Evolutionary conservation across 2,113 vertebrate genomes (phyloP), one percentile per base, ranked within the genome.

Genomic region (Gallinago paraguaiae): DNA sequence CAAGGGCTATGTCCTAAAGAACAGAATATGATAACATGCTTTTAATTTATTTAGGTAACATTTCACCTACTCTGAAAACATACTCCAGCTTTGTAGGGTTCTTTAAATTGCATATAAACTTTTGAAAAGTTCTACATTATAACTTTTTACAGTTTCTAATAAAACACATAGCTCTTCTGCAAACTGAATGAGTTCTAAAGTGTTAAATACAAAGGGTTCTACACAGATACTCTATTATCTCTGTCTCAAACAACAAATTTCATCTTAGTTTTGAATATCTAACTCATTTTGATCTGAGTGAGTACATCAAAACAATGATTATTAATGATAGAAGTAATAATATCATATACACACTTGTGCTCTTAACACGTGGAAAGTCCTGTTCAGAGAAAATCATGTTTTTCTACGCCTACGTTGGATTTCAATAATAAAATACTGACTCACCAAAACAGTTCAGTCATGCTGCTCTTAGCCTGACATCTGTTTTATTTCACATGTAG

Each of bases 401-500:
- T 89, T 85, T 74, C 31, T 71, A 79, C 9, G 1, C 57, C 65
- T 82, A 43, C 59, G 5, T 59, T 85, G 90, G 57, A 91, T 90
- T 87, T 95, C 88, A 65, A 2, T 86, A 96, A 95, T 92, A 82
- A 94, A 92, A 94, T 63, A 86, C 33, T 96, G 96, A 95, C 50
- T 95, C 95, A 95, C 59, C 46, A 65, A 76, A 92, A 83, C 79
- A 92, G 17, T 93, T 92, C 50, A 90, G 70, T 95, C 95, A 86
- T 67, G 74, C 82, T 94, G 86, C 60, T 85, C n/a, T 77, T 75
- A 87, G 70, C 33, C 75, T 94, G 64, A 77, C 60, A 72, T 41
- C 2, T 86, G 1, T 64, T 92, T 90, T 46, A 76, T 88, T 90
- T 88, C 86, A 86, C 79, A 19, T 86, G 68, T 46, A 80, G 51